phyloP scores from a whole-genome alignment of 92 coral and sea anemone genomes.

The Desmophyllum pertusum region DNA sequence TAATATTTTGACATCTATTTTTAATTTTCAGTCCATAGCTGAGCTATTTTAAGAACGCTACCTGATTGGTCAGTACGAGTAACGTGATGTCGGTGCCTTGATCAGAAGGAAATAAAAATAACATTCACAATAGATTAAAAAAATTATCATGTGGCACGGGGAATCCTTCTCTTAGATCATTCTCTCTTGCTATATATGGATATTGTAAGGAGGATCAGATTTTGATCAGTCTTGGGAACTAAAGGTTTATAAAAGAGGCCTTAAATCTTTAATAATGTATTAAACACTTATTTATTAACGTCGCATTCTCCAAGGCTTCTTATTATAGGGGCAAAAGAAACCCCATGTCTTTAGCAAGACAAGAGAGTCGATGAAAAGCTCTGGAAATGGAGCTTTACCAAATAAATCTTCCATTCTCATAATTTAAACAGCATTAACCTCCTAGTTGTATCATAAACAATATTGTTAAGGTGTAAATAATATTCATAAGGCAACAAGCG shows the following conservation, averaged over 20 bases:
- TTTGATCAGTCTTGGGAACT: constrained; percentile 1
- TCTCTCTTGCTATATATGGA: too few relatives aligned
- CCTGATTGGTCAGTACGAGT: too few relatives aligned
- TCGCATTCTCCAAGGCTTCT: constrained; percentile 4
- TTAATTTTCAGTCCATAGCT: too few relatives aligned
- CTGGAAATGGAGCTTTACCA: not conserved
- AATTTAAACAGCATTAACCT: constrained; percentile 33
- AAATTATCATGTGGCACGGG: too few relatives aligned
- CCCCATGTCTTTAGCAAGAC: not conserved
- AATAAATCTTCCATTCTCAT: constrained; percentile 30
- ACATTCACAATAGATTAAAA: too few relatives aligned
- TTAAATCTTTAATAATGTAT: constrained; percentile 9
- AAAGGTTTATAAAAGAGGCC: not conserved
- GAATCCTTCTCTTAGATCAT: too few relatives aligned
- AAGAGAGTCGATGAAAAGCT: constrained; percentile 2
- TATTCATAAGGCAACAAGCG: constrained; percentile 14
- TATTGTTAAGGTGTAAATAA: constrained; percentile 36
- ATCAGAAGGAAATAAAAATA: too few relatives aligned
- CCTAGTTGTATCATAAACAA: constrained; percentile 34
- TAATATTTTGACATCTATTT: too few relatives aligned
- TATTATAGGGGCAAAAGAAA: not conserved
- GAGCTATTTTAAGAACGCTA: too few relatives aligned
- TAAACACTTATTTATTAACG: constrained; percentile 29
- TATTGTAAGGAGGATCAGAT: not conserved
- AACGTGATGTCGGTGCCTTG: too few relatives aligned